Conservation (phyloP, 1,140 invertebrate genomes). For the Solenopsis invicta region DNA sequence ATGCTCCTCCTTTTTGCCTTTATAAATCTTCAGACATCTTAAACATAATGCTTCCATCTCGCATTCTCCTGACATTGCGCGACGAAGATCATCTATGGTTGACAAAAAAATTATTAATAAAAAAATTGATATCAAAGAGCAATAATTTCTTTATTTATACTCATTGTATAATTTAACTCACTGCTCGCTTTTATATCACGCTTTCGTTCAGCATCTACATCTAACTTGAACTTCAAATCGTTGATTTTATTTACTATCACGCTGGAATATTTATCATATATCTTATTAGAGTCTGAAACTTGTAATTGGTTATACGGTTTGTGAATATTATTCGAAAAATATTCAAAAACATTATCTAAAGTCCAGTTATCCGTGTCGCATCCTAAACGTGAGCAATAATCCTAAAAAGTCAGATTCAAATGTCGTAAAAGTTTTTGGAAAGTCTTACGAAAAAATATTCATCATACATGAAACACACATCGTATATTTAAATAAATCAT, state of each 20-base stretch:
- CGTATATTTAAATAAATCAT: constrained; percentile 18
- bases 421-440: constrained; percentile 42
- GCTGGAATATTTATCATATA: constrained; percentile 77
- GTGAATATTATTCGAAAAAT: constrained; percentile 62
- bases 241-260: constrained; percentile 73
- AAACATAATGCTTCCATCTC: constrained; percentile 76
- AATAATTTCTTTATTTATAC: background rate
- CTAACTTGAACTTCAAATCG: constrained; percentile 71
- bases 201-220: constrained; percentile 68
- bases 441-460: constrained; percentile 21
- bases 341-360: constrained; percentile 73
- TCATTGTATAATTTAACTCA: constrained; percentile 37
- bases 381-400: constrained; percentile 78
- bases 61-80: constrained; percentile 37
- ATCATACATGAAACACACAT: constrained; percentile 1
- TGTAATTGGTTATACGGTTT: constrained; percentile 53
- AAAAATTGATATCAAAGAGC: background rate
- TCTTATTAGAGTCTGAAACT: constrained; percentile 60
- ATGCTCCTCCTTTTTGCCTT: constrained; percentile 72
- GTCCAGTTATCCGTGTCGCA: constrained; percentile 77
- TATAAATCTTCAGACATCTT: constrained; percentile 73
- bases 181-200: constrained; percentile 74
- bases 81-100: constrained; percentile 68
- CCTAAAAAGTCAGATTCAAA: constrained; percentile 72
- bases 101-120: background rate